Conservation (phyloP, 2,888 invertebrate genomes). For the Ecdyonurus torrentis region DNA sequence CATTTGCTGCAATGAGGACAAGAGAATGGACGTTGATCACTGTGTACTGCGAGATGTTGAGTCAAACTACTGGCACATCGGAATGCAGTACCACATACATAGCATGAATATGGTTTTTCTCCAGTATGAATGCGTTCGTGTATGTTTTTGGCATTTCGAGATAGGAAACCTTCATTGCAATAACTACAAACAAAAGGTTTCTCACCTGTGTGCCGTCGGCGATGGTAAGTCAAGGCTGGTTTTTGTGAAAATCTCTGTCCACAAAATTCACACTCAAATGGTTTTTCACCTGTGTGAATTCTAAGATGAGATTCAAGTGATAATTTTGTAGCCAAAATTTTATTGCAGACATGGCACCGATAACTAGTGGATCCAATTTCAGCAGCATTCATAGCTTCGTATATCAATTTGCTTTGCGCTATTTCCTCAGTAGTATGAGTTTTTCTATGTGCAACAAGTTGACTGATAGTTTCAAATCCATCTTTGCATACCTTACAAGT, state of each 20-base stretch:
- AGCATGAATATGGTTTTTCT: constrained; percentile 21
- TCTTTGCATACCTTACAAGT: constrained; percentile 21
- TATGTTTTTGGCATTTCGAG: constrained; percentile 25
- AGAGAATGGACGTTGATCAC: constrained; percentile 18
- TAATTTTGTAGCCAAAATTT: constrained; percentile 19
- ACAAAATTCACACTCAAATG: constrained; percentile 16
- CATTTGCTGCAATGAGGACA: constrained; percentile 20
- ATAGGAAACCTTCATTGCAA: constrained; percentile 26
- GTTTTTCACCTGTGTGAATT: constrained; percentile 17
- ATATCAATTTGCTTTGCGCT: constrained; percentile 17
- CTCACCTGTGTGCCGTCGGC: constrained; percentile 27
- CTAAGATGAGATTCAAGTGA: constrained; percentile 20
- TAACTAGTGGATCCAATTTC: too few relatives aligned
- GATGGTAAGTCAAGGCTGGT: constrained; percentile 24
- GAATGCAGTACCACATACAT: constrained; percentile 21
- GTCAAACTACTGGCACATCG: constrained; percentile 23
- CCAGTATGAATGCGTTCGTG: constrained; percentile 27
- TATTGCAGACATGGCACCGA: constrained; percentile 19
- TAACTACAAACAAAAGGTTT: constrained; percentile 27
- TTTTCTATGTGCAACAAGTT: constrained; percentile 21
- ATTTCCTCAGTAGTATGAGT: constrained; percentile 20
- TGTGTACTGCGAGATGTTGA: constrained; percentile 22
- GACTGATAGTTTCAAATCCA: constrained; percentile 21
- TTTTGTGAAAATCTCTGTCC: constrained; percentile 20
- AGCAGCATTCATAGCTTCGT: constrained; percentile 10